Base-by-base conservation (phyloP, 2,888 invertebrate species). In the Rutpela maculata region DNA sequence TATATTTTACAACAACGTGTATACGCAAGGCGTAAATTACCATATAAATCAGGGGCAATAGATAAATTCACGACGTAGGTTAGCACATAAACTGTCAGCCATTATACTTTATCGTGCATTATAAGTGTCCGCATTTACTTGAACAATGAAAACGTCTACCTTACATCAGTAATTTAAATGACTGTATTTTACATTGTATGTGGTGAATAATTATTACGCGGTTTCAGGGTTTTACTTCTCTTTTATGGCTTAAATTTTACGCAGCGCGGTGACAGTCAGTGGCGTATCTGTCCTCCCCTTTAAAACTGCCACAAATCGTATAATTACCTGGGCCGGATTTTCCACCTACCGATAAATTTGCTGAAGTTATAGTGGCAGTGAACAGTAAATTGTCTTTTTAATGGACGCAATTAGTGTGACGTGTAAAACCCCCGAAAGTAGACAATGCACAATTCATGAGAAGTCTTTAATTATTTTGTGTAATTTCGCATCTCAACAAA, bases 131-230 rank as follows among this genome's bases (percentile, higher is more conserved):
- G 26, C 63, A 31, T 63, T 63, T 63, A 63, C 63, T 63, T 31
- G 63, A 63, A 63, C 63, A 63, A 63, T 63, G 63, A 63, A 63
- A 63, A 63, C n/a, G 63, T 63, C 63, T 59, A 22, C 19, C 59
- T 31, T 22, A 26, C 17, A 31, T 35, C 26, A 17, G 63, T 63
- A 26, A 17, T 63, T 63, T 63, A 63, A 63, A 63, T 63, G 17
- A 63, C 31, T 35, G 63, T 35, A 63, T 31, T 63, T 63, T 63
- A 31, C 26, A 35, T 17, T 31, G 63, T 35, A 15, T 22, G 19
- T 59, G 59, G 59, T 59, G 59, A 22, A 59, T 59, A 59, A 59
- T 59, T 59, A 59, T 59, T 57, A 19, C 57, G n/a, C n/a, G 50
- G 50, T 50, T 50, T 50, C 50, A 50, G 50, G 50, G 59, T 59